Percentiles rank a stretch among this genome's conserved stretches.
These are phyloP conservation scores for Echeneis naucrates DNA, from an alignment of 2,797 vertebrate species.

Conservation along the genomic window DNA sequence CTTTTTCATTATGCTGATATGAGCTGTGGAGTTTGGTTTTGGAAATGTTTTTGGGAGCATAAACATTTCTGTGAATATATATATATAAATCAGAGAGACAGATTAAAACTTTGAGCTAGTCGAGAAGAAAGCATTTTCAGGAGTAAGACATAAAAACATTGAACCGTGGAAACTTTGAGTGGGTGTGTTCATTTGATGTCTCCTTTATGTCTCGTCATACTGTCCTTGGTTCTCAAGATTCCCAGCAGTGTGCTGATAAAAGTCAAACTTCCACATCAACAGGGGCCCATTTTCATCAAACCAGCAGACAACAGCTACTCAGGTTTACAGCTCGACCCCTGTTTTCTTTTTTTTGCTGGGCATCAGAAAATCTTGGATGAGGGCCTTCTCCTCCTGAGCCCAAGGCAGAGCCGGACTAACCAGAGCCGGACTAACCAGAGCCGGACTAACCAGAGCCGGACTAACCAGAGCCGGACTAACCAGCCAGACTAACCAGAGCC, in stretches of 20 bases:
- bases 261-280: not conserved
- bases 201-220: not conserved
- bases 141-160: conserved; percentile 1
- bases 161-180: not conserved
- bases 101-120: not conserved
- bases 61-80: not conserved
- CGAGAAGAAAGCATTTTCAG: not conserved
- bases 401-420: too few species aligned
- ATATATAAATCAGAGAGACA: not conserved
- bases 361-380: not conserved
- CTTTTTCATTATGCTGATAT: too few species aligned
- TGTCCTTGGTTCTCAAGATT: not conserved
- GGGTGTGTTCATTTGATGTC: conserved; percentile 7
- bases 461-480: too few species aligned
- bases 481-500: too few species aligned
- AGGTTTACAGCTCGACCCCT: conserved; percentile 12
- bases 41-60: not conserved
- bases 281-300: conserved; percentile 1
- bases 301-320: not conserved
- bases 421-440: too few species aligned
- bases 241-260: not conserved
- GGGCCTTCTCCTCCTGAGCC: conserved; percentile 2
- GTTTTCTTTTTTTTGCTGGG: conserved; percentile 8
- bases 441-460: too few species aligned
- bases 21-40: not conserved